Conservation (phyloP, 2,888 invertebrate genomes). For the Dasypolia templi region DNA sequence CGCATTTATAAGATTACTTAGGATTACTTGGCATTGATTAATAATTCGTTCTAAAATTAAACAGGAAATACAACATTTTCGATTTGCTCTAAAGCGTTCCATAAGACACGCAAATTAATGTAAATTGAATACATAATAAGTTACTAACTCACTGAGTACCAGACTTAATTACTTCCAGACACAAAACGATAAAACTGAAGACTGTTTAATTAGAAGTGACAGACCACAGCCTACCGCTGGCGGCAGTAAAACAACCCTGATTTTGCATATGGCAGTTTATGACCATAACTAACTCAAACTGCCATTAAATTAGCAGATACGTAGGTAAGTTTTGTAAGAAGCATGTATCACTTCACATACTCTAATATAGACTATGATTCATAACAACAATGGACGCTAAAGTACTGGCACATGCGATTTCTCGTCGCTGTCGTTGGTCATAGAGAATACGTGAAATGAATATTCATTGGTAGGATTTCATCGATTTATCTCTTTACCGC, state of each 20-base stretch:
- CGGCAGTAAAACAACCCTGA: slow-evolving; percentile 12
- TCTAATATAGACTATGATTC: slow-evolving; percentile 53
- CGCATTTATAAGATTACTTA: not conserved
- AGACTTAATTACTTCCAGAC: slow-evolving; percentile 23
- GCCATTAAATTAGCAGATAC: slow-evolving; percentile 41
- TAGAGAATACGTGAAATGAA: slow-evolving; percentile 68
- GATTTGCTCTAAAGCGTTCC: slow-evolving; percentile 2
- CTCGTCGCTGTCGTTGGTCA: slow-evolving; percentile 50
- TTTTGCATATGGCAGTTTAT: slow-evolving; percentile 46
- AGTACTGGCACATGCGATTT: slow-evolving; percentile 49
- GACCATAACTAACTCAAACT: slow-evolving; percentile 42
- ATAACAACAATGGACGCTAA: slow-evolving; percentile 51
- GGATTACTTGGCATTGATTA: not conserved
- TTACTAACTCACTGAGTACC: slow-evolving; percentile 10
- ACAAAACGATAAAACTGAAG: slow-evolving; percentile 26
- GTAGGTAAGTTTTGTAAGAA: slow-evolving; percentile 44
- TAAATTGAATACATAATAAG: slow-evolving; percentile 3
- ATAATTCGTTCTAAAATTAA: not conserved
- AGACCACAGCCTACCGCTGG: slow-evolving; percentile 4
- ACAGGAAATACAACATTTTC: not conserved
- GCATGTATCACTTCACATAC: slow-evolving; percentile 42
- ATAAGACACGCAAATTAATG: slow-evolving; percentile 13
- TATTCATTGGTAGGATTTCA: slow-evolving; percentile 68
- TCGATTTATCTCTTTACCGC: slow-evolving; percentile 58
- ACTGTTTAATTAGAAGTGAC: slow-evolving; percentile 31